A percentile compares a stretch with the other conserved stretches of the same genome.
Evolutionary conservation across 2,888 invertebrate genomes (phyloP).

Genomic region (Oscheius sp.): DNA sequence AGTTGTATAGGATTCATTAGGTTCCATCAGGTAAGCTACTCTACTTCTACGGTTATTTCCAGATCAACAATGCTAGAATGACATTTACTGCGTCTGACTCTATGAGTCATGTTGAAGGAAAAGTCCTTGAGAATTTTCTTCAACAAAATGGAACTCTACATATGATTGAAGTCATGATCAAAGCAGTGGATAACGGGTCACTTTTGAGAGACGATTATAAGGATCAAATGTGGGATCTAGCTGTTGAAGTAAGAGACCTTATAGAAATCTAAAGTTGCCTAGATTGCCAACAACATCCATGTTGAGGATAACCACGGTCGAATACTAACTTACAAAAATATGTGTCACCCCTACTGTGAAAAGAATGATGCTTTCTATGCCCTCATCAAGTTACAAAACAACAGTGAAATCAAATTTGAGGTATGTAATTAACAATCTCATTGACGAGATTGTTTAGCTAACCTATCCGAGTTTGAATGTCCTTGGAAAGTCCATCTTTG

Average conservation of each 20-base stretch:
- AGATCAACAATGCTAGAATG: slow-evolving; percentile 60
- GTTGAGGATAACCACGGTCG: slow-evolving; percentile 22
- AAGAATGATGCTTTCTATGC: slow-evolving; percentile 57
- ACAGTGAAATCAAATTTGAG: no score
- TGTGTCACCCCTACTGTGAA: slow-evolving; percentile 59
- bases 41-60: slow-evolving; percentile 1
- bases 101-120: slow-evolving; percentile 48
- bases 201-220: slow-evolving; percentile 39
- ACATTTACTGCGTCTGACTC: slow-evolving; percentile 59
- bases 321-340: slow-evolving; percentile 35
- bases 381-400: slow-evolving; percentile 43
- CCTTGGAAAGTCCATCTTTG: slow-evolving; percentile 48
- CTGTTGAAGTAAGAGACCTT: slow-evolving; percentile 34
- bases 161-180: slow-evolving; percentile 58
- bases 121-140: slow-evolving; percentile 52
- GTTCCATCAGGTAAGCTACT: slow-evolving; percentile 51
- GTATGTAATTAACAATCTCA: slow-evolving; percentile 1
- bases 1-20: slow-evolving; percentile 55
- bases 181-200: slow-evolving; percentile 45
- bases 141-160: slow-evolving; percentile 57
- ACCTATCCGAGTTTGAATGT: slow-evolving; percentile 53
- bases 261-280: not conserved
- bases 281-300: slow-evolving; percentile 14
- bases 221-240: slow-evolving; percentile 37
- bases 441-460: slow-evolving; percentile 42